Conservation (phyloP, 2,888 invertebrate species). For the Catocala fraxini region DNA sequence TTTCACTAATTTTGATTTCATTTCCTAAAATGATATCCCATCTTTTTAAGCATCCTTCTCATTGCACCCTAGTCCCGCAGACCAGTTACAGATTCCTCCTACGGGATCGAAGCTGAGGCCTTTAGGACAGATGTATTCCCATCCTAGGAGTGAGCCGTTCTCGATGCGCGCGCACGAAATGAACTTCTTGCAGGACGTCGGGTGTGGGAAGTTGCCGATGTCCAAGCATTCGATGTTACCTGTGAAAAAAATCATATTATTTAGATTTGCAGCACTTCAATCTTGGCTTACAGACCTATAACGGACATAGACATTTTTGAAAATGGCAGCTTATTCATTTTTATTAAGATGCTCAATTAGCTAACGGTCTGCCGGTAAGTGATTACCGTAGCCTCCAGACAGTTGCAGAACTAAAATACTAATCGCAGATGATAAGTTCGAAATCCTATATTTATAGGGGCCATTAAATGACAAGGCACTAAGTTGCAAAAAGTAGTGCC, state of each 20-base stretch:
- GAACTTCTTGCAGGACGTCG: slow-evolving; percentile 96
- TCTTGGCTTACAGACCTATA: no score
- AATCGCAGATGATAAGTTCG: no score
- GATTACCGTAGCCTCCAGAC: no score
- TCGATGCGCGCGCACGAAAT: slow-evolving; percentile 95
- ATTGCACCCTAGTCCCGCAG: slow-evolving; percentile 93
- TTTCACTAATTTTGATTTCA: slow-evolving; percentile 10
- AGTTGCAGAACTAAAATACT: no score
- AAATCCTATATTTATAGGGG: no score
- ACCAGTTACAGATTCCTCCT: slow-evolving; percentile 97
- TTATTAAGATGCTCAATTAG: no score
- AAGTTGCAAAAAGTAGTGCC: no score
- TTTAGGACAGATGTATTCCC: slow-evolving; percentile 96
- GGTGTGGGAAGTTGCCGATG: slow-evolving; percentile 97
- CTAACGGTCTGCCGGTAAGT: no score
- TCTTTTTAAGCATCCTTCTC: slow-evolving; percentile 77
- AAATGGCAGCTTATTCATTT: no score
- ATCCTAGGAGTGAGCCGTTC: slow-evolving; percentile 92
- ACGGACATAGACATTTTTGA: no score
- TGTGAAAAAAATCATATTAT: slow-evolving; percentile 20
- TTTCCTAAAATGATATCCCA: background rate
- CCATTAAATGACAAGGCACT: no score
- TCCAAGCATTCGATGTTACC: slow-evolving; percentile 95
- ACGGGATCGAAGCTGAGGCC: slow-evolving; percentile 96
- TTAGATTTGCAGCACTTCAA: background rate